These are phyloP conservation scores for Adrianichthys oophorus DNA, from an alignment of 2,797 vertebrate species.

Conservation along the genomic window DNA sequence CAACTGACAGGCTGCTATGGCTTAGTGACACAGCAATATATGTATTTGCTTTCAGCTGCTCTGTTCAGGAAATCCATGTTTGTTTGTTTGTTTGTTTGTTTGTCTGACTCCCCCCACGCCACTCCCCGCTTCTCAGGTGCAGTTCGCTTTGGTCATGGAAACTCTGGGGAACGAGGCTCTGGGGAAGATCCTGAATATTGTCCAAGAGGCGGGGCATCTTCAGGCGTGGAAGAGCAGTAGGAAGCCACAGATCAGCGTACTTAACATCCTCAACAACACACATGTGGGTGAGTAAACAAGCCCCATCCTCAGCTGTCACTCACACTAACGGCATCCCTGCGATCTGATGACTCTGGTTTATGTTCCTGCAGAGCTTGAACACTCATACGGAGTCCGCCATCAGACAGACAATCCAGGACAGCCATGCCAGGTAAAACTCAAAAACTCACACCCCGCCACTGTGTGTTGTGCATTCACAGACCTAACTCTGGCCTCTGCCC, in stretches of 20 bases:
- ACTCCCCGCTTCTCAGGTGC: slow-evolving; percentile 40
- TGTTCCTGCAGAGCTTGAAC: slow-evolving; percentile 64
- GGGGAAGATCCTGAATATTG: slow-evolving; percentile 74
- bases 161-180: slow-evolving; percentile 78
- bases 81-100: neutral
- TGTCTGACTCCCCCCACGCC: neutral
- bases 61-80: neutral
- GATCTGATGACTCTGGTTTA: neutral
- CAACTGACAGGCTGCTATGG: too few relatives aligned
- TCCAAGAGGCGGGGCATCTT: slow-evolving; percentile 61
- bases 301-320: neutral
- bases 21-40: too few relatives aligned
- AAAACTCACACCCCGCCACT: slow-evolving; percentile 3
- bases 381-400: slow-evolving; percentile 66
- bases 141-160: slow-evolving; percentile 75
- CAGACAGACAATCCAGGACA: neutral
- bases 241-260: slow-evolving; percentile 49
- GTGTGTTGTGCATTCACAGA: neutral
- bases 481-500: neutral
- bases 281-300: slow-evolving; percentile 49
- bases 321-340: too few relatives aligned
- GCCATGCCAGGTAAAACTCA: slow-evolving; percentile 35
- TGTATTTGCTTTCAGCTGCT: too few relatives aligned
- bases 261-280: slow-evolving; percentile 60
- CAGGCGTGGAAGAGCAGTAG: slow-evolving; percentile 17